These are phyloP conservation scores for Acronicta psi DNA, from an alignment of 2,888 invertebrate genomes.

Conservation along the genomic window DNA sequence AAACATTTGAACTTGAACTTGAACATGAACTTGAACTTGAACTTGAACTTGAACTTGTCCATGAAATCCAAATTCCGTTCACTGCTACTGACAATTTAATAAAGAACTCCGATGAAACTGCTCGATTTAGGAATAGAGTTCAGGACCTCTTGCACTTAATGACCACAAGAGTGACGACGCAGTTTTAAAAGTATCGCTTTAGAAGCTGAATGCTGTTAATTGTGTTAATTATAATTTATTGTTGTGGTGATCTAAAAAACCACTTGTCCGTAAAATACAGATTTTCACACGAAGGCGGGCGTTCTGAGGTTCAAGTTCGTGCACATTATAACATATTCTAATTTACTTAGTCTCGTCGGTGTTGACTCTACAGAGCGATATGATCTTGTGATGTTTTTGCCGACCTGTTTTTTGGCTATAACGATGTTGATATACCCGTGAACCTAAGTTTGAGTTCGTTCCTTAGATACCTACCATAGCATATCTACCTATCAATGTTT, in stretches of 20 bases:
- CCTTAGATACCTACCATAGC: no score
- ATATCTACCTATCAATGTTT: neutral
- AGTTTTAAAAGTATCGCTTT: no score
- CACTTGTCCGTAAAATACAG: conserved; percentile 34
- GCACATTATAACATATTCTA: conserved; percentile 47
- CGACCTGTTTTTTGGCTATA: conserved; percentile 45
- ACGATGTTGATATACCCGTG: neutral
- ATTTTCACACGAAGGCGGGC: conserved; percentile 45
- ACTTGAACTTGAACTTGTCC: no score
- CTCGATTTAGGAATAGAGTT: no score
- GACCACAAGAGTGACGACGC: no score
- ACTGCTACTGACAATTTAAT: no score
- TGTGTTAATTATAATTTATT: neutral
- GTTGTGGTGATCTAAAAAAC: conserved; percentile 16
- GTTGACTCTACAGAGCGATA: conserved; percentile 38
- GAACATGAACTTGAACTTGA: no score
- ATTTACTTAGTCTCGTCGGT: conserved; percentile 51
- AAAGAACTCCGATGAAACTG: no score
- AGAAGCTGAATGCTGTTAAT: neutral
- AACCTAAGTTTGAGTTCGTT: conserved; percentile 13
- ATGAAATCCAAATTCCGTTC: no score
- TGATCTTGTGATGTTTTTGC: conserved; percentile 40
- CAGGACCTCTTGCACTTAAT: no score
- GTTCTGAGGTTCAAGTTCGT: conserved; percentile 44
- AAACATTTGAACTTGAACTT: no score